phyloP scores from a whole-genome alignment of 2,113 vertebrate genomes.

The Trogon surrucura region DNA sequence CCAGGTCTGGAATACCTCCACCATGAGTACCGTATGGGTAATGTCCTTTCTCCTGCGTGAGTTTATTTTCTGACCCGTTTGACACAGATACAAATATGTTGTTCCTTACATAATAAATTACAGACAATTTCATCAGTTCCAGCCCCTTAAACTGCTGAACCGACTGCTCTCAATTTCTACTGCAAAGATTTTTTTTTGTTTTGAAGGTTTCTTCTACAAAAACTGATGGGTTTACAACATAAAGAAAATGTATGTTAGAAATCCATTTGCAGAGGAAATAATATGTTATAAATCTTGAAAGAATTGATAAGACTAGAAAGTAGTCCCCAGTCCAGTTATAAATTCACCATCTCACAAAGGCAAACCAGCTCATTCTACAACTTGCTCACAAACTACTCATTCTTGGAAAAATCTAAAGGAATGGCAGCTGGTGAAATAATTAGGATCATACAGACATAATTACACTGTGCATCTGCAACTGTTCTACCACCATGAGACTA shows the following conservation, averaged over 20 bases:
- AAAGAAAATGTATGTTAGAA: constrained; percentile 46
- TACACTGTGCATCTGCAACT: constrained; percentile 34
- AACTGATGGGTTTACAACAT: constrained; percentile 12
- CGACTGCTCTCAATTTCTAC: constrained; percentile 17
- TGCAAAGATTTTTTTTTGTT: constrained; percentile 50
- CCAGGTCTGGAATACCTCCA: background rate
- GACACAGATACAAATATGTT: fast-evolving
- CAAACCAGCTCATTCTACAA: constrained; percentile 20
- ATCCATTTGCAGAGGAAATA: constrained; percentile 59
- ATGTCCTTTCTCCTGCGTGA: background rate
- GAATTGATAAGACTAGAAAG: constrained; percentile 53
- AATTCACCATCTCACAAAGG: constrained; percentile 45
- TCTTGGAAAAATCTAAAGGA: constrained; percentile 45
- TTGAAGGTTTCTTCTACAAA: constrained; percentile 24
- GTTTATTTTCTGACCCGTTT: background rate
- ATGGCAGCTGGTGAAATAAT: constrained; percentile 65
- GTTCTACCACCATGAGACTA: constrained; percentile 29
- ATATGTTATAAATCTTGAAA: constrained; percentile 37
- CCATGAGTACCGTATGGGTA: background rate
- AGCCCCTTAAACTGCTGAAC: background rate
- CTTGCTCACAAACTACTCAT: constrained; percentile 22
- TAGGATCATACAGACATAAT: constrained; percentile 60
- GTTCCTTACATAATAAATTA: background rate
- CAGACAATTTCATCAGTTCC: background rate
- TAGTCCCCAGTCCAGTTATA: background rate